Percentiles rank a stretch among this genome's conserved stretches.
These are phyloP conservation scores for Diploscapter pachys DNA, from an alignment of 1,140 invertebrate species.

Conservation along the genomic window DNA sequence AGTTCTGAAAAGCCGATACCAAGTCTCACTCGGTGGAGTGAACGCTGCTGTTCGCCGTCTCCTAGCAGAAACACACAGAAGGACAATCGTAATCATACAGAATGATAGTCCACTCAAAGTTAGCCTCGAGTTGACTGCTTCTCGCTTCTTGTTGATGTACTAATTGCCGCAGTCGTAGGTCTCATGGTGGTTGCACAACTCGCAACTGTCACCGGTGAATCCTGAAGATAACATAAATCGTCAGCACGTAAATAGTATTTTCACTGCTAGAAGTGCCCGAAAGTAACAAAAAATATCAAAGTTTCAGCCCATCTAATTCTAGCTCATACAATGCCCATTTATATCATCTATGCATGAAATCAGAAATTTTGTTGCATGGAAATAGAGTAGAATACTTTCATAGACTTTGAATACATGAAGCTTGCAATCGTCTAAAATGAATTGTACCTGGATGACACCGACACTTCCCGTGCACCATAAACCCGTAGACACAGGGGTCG, in stretches of 20 bases:
- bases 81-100: conserved; percentile 35
- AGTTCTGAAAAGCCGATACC: conserved; percentile 27
- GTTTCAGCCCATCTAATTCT: too few relatives aligned
- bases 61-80: conserved; percentile 33
- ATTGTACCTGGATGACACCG: neutral
- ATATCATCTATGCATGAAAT: too few relatives aligned
- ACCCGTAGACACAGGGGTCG: neutral
- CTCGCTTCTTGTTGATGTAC: conserved; percentile 3
- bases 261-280: too few relatives aligned
- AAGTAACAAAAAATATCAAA: too few relatives aligned
- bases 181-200: neutral
- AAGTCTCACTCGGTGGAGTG: conserved; percentile 23
- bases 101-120: conserved; percentile 36
- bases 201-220: neutral
- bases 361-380: too few relatives aligned
- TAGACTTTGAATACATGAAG: neutral
- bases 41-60: conserved; percentile 21
- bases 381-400: too few relatives aligned
- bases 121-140: conserved; percentile 29
- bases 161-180: neutral
- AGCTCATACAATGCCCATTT: too few relatives aligned
- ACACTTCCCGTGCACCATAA: conserved; percentile 8
- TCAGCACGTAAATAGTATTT: neutral
- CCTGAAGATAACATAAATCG: neutral
- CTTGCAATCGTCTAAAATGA: neutral